phyloP scores from a whole-genome alignment of 2,113 vertebrate species.

The Dipodomys ordii region DNA sequence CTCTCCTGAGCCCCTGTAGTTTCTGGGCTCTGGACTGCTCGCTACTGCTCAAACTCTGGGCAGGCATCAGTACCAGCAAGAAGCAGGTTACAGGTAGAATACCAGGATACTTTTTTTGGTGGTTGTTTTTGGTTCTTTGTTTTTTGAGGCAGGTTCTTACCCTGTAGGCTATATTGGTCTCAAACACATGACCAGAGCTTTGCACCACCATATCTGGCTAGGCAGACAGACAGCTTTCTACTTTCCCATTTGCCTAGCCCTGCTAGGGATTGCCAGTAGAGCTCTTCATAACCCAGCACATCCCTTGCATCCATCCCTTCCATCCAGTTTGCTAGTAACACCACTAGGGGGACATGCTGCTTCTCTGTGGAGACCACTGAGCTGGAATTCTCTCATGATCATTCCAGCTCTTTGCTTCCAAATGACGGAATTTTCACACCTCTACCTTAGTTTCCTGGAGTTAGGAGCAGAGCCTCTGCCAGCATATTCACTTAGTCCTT shows the following conservation, averaged over 20 bases:
- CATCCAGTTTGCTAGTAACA: accelerated
- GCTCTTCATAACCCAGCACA: background rate
- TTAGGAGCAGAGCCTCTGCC: background rate
- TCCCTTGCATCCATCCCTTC: background rate
- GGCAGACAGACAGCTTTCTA: background rate
- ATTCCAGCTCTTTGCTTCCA: background rate
- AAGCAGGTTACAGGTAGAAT: background rate
- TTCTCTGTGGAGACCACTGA: background rate
- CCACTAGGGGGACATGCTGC: background rate
- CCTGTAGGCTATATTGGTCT: too few relatives aligned
- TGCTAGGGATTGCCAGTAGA: too few relatives aligned
- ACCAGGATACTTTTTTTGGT: background rate
- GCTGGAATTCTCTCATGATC: background rate
- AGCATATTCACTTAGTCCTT: too few relatives aligned
- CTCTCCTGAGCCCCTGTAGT: background rate
- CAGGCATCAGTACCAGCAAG: background rate
- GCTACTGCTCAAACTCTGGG: background rate
- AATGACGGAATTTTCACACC: background rate
- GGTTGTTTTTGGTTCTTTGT: too few relatives aligned
- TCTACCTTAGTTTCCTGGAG: too few relatives aligned
- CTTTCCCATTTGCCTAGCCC: background rate
- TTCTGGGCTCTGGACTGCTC: background rate
- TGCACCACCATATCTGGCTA: too few relatives aligned
- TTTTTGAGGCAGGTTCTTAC: too few relatives aligned
- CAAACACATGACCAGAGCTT: too few relatives aligned